Evolutionary conservation across 2,888 invertebrate genomes (phyloP).

Genomic region (Drosophila neutralis): DNA sequence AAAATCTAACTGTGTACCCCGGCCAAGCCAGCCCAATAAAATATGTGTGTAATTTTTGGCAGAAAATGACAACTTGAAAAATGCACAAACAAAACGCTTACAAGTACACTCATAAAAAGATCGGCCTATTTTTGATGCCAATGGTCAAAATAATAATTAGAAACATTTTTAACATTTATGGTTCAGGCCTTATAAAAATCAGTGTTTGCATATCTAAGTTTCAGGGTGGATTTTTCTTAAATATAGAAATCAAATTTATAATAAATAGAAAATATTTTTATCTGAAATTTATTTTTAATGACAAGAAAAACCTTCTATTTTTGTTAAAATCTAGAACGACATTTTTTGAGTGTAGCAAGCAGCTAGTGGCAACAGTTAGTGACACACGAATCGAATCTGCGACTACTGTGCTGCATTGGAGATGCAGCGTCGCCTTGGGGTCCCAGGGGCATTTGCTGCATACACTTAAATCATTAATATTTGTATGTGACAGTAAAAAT

Average conservation of each 20-base stretch:
- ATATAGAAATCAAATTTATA: neutral
- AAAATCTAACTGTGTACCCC: slow-evolving; percentile 29
- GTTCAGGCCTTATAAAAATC: neutral
- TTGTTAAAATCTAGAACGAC: neutral
- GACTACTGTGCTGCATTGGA: slow-evolving; percentile 25
- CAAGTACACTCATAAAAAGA: slow-evolving; percentile 5
- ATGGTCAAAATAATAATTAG: neutral
- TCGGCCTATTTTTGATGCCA: neutral
- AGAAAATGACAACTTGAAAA: slow-evolving; percentile 49
- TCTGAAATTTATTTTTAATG: neutral
- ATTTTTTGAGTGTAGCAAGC: neutral
- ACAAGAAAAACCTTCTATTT: neutral
- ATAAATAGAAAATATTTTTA: neutral
- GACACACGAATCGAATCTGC: slow-evolving; percentile 17
- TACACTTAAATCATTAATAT: neutral
- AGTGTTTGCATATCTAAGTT: neutral
- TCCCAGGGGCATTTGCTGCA: slow-evolving; percentile 25
- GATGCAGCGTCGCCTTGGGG: slow-evolving; percentile 21
- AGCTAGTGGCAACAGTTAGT: neutral
- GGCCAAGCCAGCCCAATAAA: slow-evolving; percentile 57
- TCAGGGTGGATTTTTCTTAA: neutral
- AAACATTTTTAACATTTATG: neutral
- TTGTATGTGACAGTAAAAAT: neutral
- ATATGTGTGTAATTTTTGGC: slow-evolving; percentile 56
- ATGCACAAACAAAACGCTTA: slow-evolving; percentile 12